Base-by-base conservation (phyloP, 2,113 vertebrate genomes). In the Egretta garzetta region DNA sequence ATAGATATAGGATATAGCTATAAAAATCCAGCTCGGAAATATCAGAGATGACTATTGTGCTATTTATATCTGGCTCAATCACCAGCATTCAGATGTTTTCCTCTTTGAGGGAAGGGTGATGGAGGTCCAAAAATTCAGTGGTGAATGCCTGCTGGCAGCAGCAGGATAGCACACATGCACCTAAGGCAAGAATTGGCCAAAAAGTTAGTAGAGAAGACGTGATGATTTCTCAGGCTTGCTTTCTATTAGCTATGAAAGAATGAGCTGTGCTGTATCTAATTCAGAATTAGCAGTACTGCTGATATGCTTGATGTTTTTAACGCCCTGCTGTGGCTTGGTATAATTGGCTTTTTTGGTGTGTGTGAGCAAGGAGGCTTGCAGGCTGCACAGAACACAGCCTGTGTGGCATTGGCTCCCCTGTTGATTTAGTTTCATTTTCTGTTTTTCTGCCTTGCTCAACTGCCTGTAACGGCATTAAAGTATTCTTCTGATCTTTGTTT, bases 351-450 rank as follows among this genome's bases (percentile, higher is more conserved):
- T 96, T 77, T 60, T 27, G 52, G 50, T 77, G 86, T 32, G 26
- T 47, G 56, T 12, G 9, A 45, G 55, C 2, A 20, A 59, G 73
- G 68, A 90, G 66, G 49, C 60, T 94, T 63, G 5, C 76, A 60
- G 73, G 43, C 91, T 90, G 49, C 43, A 6, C 67, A 75, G 55
- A 80, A 24, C 50, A 47, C 92, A 85, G 94, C 79, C 93, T 92
- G 94, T 92, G 91, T 96, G 96, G 93, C 97, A 97, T 93, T 2
- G 8, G 92, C 91, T 90, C 90, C 88, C 96, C 96, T 98, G 96
- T 97, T 97, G 97, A 94, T 95, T 97, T 96, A 96, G 93, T 97
- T 98, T 98, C 93, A 84, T 95, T 97, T 97, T 97, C 95, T 98
- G 96, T 97, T 98, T 98, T 96, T 77, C 97, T 97, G 95, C 84